phyloP scores from a whole-genome alignment of 2,888 invertebrate species.

The Pachliopta kotzebuea region DNA sequence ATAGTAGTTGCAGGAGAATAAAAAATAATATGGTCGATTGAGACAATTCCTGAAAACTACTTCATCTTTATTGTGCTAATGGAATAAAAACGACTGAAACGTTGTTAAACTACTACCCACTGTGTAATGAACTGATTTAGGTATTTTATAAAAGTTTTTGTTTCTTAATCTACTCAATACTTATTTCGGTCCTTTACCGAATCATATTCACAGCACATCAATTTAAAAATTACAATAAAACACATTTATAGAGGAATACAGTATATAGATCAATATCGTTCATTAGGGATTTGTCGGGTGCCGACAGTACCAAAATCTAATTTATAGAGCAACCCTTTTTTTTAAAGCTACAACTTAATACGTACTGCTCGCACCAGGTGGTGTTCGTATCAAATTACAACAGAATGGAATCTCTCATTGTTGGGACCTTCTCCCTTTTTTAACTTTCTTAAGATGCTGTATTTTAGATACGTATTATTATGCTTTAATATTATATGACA shows the following conservation, averaged over 20 bases:
- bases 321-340: conserved; percentile 57
- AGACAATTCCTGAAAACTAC: no score
- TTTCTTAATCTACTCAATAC: neutral
- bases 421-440: conserved; percentile 24
- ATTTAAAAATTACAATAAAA: neutral
- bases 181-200: neutral
- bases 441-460: conserved; percentile 2
- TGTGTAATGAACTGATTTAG: no score
- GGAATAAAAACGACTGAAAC: no score
- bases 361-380: conserved; percentile 54
- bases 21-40: no score
- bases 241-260: neutral
- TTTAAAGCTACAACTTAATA: conserved; percentile 48
- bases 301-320: conserved; percentile 52
- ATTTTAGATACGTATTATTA: conserved; percentile 1
- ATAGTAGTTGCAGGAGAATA: no score
- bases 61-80: no score
- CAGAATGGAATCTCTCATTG: conserved; percentile 34
- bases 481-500: conserved; percentile 19
- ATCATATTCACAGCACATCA: neutral
- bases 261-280: neutral
- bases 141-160: neutral
- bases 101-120: no score
- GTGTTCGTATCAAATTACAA: conserved; percentile 61
- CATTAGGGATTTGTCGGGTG: conserved; percentile 35